These are phyloP conservation scores for Anthonomus grandis DNA, from an alignment of 1,140 invertebrate species.

Conservation along the genomic window DNA sequence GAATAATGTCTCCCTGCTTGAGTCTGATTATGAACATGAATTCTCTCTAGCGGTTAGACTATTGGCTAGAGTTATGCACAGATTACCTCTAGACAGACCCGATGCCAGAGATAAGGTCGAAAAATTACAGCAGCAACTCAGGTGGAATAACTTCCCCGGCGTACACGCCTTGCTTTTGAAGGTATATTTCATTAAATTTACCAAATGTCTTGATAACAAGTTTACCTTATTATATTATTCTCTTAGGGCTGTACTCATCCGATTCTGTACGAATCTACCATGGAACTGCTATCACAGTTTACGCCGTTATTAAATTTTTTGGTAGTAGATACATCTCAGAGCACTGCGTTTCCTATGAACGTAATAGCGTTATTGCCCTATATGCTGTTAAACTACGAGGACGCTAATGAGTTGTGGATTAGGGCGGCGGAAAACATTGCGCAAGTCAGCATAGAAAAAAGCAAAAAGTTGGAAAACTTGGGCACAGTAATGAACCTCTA, in stretches of 20 bases:
- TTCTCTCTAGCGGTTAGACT: conserved; percentile 88
- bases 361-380: conserved; percentile 95
- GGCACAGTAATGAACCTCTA: conserved; percentile 98
- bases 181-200: conserved; percentile 49
- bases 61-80: conserved; percentile 72
- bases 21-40: conserved; percentile 98
- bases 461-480: conserved; percentile 91
- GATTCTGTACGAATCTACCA: conserved; percentile 79
- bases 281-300: conserved; percentile 82
- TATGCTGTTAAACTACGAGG: conserved; percentile 93
- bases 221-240: not conserved
- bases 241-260: conserved; percentile 78
- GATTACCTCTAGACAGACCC: conserved; percentile 83
- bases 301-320: conserved; percentile 83
- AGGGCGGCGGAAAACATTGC: conserved; percentile 93
- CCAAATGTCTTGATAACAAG: not conserved
- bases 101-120: conserved; percentile 90
- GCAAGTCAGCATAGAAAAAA: conserved; percentile 85
- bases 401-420: conserved; percentile 89
- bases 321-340: conserved; percentile 89
- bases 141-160: conserved; percentile 85
- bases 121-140: conserved; percentile 80
- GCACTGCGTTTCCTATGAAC: conserved; percentile 92
- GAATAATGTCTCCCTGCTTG: conserved; percentile 87
- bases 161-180: conserved; percentile 90